A percentile compares a stretch with the other conserved stretches of the same genome.
phyloP scores from a whole-genome alignment of 2,113 vertebrate genomes.

The Pantherophis guttatus region DNA sequence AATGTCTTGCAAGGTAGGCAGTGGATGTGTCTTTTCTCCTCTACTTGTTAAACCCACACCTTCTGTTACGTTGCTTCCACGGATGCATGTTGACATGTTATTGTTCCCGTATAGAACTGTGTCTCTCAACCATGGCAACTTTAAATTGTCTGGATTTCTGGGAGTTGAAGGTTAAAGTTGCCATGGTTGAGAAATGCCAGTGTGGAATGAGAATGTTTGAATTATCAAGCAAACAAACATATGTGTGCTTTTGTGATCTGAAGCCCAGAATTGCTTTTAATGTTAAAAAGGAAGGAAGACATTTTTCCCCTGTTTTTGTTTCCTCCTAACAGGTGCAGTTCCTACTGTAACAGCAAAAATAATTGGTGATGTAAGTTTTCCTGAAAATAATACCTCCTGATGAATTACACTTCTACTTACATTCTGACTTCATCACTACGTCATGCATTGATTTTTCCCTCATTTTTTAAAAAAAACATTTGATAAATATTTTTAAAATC shows the following conservation, averaged over 20 bases:
- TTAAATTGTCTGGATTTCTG: background rate
- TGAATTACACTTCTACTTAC: background rate
- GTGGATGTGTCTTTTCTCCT: background rate
- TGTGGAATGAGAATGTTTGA: background rate
- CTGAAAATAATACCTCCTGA: background rate
- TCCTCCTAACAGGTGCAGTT: slow-evolving; percentile 79
- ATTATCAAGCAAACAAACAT: background rate
- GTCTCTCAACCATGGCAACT: background rate
- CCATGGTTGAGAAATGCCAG: background rate
- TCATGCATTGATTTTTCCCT: background rate
- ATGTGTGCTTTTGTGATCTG: background rate
- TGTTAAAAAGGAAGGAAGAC: slow-evolving; percentile 5
- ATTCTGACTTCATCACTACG: background rate
- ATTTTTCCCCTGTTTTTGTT: background rate
- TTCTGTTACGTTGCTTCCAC: background rate
- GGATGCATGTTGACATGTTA: background rate
- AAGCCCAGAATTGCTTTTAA: background rate
- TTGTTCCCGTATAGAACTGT: background rate
- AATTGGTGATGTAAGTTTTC: slow-evolving; percentile 87
- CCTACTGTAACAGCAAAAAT: slow-evolving; percentile 88
- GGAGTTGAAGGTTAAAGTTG: background rate
- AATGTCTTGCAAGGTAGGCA: slow-evolving; percentile 80
- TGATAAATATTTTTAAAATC: background rate
- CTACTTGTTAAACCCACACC: background rate
- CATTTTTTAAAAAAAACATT: background rate